Percentiles rank a stretch among this genome's conserved stretches.
Evolutionary conservation across 2,888 invertebrate genomes (phyloP).

Genomic region (Melolontha melolontha): DNA sequence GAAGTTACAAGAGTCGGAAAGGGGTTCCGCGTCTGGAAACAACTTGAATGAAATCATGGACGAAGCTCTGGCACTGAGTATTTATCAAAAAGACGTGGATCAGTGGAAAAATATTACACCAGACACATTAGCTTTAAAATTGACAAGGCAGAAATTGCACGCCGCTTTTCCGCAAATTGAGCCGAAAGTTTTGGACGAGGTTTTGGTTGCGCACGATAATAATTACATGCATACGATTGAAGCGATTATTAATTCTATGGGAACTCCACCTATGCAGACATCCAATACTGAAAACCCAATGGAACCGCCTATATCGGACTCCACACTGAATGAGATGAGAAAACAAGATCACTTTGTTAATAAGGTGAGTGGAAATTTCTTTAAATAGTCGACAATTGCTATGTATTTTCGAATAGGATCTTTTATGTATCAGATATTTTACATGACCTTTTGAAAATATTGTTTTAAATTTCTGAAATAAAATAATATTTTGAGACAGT

Average conservation of each 20-base stretch:
- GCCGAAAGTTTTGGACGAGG: conserved; percentile 72
- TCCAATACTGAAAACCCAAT: conserved; percentile 51
- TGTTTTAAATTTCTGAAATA: too few species aligned
- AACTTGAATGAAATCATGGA: conserved; percentile 81
- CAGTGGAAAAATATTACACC: conserved; percentile 61
- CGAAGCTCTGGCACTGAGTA: conserved; percentile 71
- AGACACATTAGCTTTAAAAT: conserved; percentile 76
- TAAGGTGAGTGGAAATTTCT: conserved; percentile 60
- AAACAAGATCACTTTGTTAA: conserved; percentile 63
- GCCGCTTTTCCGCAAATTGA: conserved; percentile 79
- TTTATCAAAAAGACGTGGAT: conserved; percentile 53
- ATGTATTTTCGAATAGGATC: too few species aligned
- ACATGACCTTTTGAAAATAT: too few species aligned
- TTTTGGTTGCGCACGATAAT: conserved; percentile 77
- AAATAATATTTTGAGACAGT: too few species aligned
- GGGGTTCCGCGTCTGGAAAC: conserved; percentile 54
- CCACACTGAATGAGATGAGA: conserved; percentile 64
- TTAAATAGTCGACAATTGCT: too few species aligned
- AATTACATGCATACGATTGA: conserved; percentile 77
- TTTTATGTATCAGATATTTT: too few species aligned
- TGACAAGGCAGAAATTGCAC: conserved; percentile 78
- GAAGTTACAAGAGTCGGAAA: conserved; percentile 67
- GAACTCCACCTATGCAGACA: conserved; percentile 15
- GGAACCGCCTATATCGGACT: conserved; percentile 63
- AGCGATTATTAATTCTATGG: conserved; percentile 68